Evolutionary conservation across 2,888 invertebrate species (phyloP), one percentile per base, ranked within the genome.

Genomic region (Drosophila neoperkinsi): DNA sequence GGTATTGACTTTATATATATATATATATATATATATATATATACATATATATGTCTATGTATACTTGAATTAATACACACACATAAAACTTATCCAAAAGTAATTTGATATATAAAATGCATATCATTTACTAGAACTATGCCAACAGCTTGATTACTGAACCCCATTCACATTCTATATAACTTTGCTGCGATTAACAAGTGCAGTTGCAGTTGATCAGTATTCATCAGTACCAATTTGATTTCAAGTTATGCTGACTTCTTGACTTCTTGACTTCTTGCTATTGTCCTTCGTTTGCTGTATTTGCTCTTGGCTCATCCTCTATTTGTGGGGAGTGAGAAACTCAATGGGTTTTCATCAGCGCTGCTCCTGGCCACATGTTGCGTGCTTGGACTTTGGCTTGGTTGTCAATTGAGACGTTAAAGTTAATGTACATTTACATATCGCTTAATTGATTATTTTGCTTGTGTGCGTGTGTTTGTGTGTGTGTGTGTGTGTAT

Each of bases 61-160:
- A 9, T 46, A 46, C 33, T 57, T 50, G 61, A 59, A 53, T 68
- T 61, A 59, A 56, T 63, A 66, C 64, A 80, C 76, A 70, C 72
- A 84, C 90, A 81, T 85, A 85, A 85, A 85, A 90, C 84, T 85
- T 90, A 90, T 90, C 77, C 86, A 88, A 85, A 85, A 90, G 77
- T 66, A 73, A 43, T 61, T 64, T 74, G 71, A 77, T 84, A 85
- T 85, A 90, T 85, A 90, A 85, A 85, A 85, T 85, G 86, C 84
- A 90, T 88, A 85, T 89, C 85, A 74, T 74, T 59, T 66, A 36
- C 65, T 72, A 81, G 53, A 74, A 61, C 65, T 78, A 64, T 52
- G 52, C 60, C 77, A 77, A 77, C 71, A 71, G 49, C 46, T 56
- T 36, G 52, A 49, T 34, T 52, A 36, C 52, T 43, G n/a, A 56